Conservation (phyloP, 2,113 vertebrate species). For the Hemiprocne comata region DNA sequence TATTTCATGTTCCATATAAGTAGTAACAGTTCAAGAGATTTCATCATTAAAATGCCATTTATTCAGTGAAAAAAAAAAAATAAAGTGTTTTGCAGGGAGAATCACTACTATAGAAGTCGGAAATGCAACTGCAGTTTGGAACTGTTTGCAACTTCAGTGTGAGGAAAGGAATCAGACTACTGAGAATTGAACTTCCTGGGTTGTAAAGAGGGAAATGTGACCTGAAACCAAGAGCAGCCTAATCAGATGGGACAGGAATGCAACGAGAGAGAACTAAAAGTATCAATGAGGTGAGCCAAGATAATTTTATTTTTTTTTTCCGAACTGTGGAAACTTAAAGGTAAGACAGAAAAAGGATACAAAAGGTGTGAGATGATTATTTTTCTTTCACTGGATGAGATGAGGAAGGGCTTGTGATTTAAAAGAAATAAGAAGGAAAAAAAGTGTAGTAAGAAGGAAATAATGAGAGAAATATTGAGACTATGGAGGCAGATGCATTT, state of each 20-base stretch:
- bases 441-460: not conserved
- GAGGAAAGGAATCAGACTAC: not conserved
- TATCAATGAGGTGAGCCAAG: not conserved
- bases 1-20: not conserved
- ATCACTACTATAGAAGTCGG: not conserved
- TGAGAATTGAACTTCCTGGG: not conserved
- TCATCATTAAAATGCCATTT: not conserved
- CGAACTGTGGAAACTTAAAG: not conserved
- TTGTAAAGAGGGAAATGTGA: not conserved
- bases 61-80: not conserved
- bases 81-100: not conserved
- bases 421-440: not conserved
- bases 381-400: not conserved
- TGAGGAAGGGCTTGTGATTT: not conserved
- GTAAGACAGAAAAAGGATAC: not conserved
- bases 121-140: not conserved
- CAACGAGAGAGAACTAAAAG: not conserved
- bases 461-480: not conserved
- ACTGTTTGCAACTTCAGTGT: not conserved
- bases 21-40: not conserved
- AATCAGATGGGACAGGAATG: not conserved
- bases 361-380: not conserved
- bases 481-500: not conserved
- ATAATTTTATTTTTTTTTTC: not conserved
- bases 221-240: not conserved